Percentiles rank a stretch among this genome's conserved stretches.
These are phyloP conservation scores for Lophochroa leadbeateri DNA, from an alignment of 2,113 vertebrate species.

Conservation along the genomic window DNA sequence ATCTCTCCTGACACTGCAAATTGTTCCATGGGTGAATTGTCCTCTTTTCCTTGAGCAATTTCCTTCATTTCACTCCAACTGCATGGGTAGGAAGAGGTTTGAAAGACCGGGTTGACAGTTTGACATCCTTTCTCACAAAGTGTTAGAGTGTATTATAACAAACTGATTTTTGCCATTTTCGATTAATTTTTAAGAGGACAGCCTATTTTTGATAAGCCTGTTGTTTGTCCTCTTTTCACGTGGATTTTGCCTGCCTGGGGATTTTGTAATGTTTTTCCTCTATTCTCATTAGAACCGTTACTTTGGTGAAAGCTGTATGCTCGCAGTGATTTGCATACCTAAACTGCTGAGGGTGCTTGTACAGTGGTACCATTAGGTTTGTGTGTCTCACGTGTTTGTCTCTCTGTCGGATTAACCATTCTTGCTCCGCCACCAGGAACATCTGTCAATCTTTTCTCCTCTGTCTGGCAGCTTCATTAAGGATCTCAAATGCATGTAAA, in stretches of 20 bases:
- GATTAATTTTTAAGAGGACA: neutral
- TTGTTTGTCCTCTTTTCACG: neutral
- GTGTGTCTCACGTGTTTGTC: neutral
- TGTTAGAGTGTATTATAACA: neutral
- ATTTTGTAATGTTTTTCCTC: neutral
- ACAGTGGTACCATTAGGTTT: neutral
- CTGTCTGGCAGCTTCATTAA: constrained; percentile 52
- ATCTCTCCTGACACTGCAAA: neutral
- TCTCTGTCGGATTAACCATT: constrained; percentile 39
- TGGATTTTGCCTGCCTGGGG: neutral
- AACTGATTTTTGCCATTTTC: neutral
- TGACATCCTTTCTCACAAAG: neutral
- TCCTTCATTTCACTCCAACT: neutral
- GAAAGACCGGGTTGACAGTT: neutral
- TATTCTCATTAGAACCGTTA: neutral
- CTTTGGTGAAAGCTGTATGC: neutral
- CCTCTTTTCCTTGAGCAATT: neutral
- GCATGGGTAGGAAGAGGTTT: neutral
- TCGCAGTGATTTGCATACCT: neutral
- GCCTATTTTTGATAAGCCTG: neutral
- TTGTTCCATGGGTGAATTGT: neutral
- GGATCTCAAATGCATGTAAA: neutral
- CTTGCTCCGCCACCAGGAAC: neutral
- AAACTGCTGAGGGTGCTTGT: neutral
- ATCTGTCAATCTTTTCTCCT: constrained; percentile 37